phyloP scores from a whole-genome alignment of 2,888 invertebrate species.

The Hypercompe scribonia region DNA sequence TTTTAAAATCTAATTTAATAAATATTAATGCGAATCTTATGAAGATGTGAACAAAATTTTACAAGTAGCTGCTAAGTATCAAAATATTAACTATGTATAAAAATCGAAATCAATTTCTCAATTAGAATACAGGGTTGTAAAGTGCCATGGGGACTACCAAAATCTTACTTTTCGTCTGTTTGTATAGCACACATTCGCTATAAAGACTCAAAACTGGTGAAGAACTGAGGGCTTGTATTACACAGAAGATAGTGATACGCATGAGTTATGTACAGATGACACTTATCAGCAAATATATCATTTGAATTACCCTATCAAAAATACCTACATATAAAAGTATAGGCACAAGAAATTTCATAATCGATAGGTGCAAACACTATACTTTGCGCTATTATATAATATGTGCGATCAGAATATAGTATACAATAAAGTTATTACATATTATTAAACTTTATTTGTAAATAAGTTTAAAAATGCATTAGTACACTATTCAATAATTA shows the following conservation, averaged over 20 bases:
- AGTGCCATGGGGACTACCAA: not conserved
- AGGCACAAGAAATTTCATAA: conserved; percentile 84
- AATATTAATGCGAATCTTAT: not conserved
- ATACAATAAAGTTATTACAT: conserved; percentile 44
- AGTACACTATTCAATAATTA: conserved; percentile 12
- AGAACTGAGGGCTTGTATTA: conserved; percentile 25
- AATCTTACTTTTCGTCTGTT: not conserved
- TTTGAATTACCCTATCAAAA: conserved; percentile 69
- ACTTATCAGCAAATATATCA: conserved; percentile 51
- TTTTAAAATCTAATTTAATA: not conserved
- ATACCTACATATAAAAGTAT: conserved; percentile 80
- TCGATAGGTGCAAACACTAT: conserved; percentile 73
- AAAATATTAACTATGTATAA: not conserved
- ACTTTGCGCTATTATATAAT: conserved; percentile 51
- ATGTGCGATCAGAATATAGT: conserved; percentile 53
- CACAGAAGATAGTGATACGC: conserved; percentile 41
- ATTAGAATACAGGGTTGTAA: not conserved
- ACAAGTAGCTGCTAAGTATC: not conserved
- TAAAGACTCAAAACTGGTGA: conserved; percentile 10
- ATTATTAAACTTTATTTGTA: conserved; percentile 36
- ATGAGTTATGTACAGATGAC: conserved; percentile 64
- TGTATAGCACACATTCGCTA: not conserved
- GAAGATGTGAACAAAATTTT: not conserved
- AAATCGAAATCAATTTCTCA: too few species aligned
- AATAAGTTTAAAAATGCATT: conserved; percentile 35